phyloP scores from a whole-genome alignment of 2,888 invertebrate genomes.

The Emmelina monodactyla region DNA sequence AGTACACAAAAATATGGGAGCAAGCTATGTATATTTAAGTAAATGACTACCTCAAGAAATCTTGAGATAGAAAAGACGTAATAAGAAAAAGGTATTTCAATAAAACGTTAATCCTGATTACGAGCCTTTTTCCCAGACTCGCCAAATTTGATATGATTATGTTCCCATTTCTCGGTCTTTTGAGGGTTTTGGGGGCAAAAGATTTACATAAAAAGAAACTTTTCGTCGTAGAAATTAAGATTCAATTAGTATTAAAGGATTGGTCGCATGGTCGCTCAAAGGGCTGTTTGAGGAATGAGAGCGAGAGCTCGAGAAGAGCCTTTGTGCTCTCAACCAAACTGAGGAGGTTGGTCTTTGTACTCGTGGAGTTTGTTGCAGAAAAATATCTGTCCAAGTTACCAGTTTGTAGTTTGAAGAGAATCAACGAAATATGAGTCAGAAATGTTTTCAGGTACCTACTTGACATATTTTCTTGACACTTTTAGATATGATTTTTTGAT shows the following conservation, averaged over 20 bases:
- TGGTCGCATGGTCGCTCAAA: constrained; percentile 55
- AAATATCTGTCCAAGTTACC: constrained; percentile 9
- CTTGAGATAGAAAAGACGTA: too few relatives aligned
- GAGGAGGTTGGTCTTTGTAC: constrained; percentile 49
- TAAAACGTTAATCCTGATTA: constrained; percentile 43
- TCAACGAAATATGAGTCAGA: too few relatives aligned
- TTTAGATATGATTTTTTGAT: too few relatives aligned
- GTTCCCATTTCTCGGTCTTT: constrained; percentile 42
- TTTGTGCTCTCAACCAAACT: constrained; percentile 58
- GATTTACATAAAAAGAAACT: constrained; percentile 65
- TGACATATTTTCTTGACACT: too few relatives aligned
- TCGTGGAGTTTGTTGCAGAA: constrained; percentile 32
- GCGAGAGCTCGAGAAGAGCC: too few relatives aligned
- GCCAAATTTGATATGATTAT: constrained; percentile 48
- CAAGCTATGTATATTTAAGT: too few relatives aligned
- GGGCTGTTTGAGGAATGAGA: constrained; percentile 47
- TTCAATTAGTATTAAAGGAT: constrained; percentile 67
- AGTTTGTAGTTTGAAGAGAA: too few relatives aligned
- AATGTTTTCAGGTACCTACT: too few relatives aligned
- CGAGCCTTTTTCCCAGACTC: constrained; percentile 31
- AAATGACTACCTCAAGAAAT: too few relatives aligned
- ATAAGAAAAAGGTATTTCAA: constrained; percentile 23
- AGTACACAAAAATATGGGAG: too few relatives aligned
- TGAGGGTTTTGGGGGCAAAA: constrained; percentile 44
- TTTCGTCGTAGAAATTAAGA: constrained; percentile 59